Base-by-base conservation (phyloP, 2,113 vertebrate genomes). In the Lepisosteus osseus region DNA sequence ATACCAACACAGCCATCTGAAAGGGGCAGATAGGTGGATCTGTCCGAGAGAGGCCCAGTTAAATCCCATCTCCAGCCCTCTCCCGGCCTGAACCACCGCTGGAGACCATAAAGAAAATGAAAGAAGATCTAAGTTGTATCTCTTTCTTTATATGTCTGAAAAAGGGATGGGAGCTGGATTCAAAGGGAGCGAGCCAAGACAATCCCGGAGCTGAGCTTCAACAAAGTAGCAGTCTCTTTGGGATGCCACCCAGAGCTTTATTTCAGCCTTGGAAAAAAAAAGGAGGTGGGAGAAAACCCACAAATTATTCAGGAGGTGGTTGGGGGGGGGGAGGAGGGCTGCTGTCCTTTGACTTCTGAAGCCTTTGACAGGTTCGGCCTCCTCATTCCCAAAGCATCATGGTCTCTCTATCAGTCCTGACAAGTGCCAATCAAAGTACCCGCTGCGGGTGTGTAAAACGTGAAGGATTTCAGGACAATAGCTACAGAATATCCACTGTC, bases 351-450 rank as follows among this genome's bases (percentile, higher is more conserved):
- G 82, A 89, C 84, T 79, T 87, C 83, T 69, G 80, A 80, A 88
- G 80, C 86, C 85, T 91, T 90, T 92, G 91, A 93, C 86, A 76
- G 68, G 79, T 75, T 77, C 76, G 78, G 77, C 75, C 77, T 83
- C 70, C 69, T 77, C 84, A 87, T 89, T 86, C 86, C 88, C 86
- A 87, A 93, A 87, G 88, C 86, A 81, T 91, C 91, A 90, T 86
- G 83, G 77, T 94, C 93, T 92, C 94, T 96, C 94, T 93, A 92
- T 94, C 93, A 87, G 89, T 76, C 78, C 85, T 95, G 95, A 97
- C 95, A 96, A 96, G 92, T 96, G 95, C 92, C 97, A 97, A 94
- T 98, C 96, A 98, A 94, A 91, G 86, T 85, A 87, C 86, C 84
- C 75, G 81, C 84, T 82, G 89, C 84, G 70, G 57, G 54, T 65